These are phyloP conservation scores for Rallus crepitans DNA, from an alignment of 2,797 vertebrate genomes.

Conservation along the genomic window DNA sequence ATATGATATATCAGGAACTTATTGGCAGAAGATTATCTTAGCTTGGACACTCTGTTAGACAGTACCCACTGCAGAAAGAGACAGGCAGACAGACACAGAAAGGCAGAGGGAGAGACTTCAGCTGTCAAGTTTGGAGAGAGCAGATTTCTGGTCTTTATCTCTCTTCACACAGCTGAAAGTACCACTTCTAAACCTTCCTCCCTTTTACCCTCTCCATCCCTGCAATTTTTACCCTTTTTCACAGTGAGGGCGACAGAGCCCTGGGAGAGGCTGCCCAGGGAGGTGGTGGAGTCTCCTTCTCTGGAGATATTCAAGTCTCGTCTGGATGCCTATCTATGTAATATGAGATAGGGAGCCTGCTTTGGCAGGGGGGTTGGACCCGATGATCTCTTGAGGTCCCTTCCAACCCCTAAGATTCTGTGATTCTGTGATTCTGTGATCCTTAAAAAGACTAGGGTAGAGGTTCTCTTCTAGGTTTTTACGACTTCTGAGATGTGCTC, in stretches of 20 bases:
- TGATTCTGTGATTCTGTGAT: too few relatives aligned
- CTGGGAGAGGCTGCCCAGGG: too few relatives aligned
- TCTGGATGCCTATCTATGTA: too few relatives aligned
- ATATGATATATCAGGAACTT: neutral
- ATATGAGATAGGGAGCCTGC: too few relatives aligned
- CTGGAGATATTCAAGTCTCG: too few relatives aligned
- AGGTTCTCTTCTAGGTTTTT: neutral
- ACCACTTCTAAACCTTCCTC: neutral
- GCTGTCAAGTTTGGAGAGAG: neutral
- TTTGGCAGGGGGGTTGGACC: too few relatives aligned
- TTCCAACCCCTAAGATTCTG: too few relatives aligned
- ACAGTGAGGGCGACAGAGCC: too few relatives aligned
- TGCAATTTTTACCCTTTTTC: neutral
- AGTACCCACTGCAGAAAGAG: neutral
- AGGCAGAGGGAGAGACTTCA: neutral
- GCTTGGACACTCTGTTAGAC: neutral
- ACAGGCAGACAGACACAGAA: neutral
- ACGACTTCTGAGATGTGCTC: neutral
- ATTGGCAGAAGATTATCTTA: neutral
- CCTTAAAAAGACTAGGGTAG: neutral
- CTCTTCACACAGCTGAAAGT: neutral
- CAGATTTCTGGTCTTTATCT: neutral
- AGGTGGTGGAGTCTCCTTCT: too few relatives aligned
- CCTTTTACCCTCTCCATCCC: fast-evolving
- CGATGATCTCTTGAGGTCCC: too few relatives aligned